Evolutionary conservation across 2,113 vertebrate species (phyloP).

Genomic region (Stegostoma tigrinum): DNA sequence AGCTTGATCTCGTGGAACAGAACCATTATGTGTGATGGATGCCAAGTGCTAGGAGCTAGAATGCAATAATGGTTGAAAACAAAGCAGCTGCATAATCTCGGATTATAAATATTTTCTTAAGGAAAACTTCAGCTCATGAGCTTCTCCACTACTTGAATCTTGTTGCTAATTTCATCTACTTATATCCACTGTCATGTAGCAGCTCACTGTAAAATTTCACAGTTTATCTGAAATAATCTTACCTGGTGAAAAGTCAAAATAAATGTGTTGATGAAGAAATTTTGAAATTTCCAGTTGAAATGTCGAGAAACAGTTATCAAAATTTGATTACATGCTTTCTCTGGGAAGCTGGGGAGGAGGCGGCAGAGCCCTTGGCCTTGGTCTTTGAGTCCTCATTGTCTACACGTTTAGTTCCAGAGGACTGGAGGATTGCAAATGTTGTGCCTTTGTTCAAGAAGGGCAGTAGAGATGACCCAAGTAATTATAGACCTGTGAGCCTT

Average conservation of each 20-base stretch:
- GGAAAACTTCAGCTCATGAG: neutral
- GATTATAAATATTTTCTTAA: neutral
- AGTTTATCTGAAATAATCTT: neutral
- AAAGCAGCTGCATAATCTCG: neutral
- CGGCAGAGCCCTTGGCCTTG: too few relatives aligned
- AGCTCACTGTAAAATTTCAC: neutral
- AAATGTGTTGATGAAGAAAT: neutral
- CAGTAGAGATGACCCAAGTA: too few relatives aligned
- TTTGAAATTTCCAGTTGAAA: neutral
- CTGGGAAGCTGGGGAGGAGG: too few relatives aligned
- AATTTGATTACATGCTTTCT: neutral
- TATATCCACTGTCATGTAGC: neutral
- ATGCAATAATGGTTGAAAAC: neutral
- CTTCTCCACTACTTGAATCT: neutral
- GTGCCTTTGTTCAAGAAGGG: too few relatives aligned
- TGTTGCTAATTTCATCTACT: neutral
- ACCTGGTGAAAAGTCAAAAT: neutral
- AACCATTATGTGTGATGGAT: conserved; percentile 21
- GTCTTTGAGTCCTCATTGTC: too few relatives aligned
- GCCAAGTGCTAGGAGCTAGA: neutral
- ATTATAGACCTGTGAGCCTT: too few relatives aligned
- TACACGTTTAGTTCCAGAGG: too few relatives aligned
- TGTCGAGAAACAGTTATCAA: neutral
- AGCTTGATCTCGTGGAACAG: neutral
- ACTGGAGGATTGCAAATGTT: too few relatives aligned